Conservation (phyloP, 2,797 vertebrate genomes). For the Chrosomus eos region DNA sequence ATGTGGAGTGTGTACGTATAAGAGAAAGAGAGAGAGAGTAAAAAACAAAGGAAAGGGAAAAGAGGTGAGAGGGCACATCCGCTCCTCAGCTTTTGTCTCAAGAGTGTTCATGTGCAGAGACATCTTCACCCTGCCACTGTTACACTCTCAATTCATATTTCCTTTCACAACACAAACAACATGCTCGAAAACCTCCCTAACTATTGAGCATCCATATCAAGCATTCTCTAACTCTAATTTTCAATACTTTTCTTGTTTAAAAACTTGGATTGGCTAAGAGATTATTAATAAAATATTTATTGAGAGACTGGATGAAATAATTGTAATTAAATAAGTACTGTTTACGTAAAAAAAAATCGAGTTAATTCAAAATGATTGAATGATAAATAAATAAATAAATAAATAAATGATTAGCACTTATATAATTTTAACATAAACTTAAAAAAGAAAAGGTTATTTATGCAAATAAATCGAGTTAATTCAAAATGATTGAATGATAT, state of each 20-base stretch:
- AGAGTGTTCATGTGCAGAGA: constrained; percentile 13
- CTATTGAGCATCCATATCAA: neutral
- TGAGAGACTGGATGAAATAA: neutral
- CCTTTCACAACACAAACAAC: neutral
- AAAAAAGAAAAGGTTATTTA: neutral
- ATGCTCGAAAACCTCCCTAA: neutral
- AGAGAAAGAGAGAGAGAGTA: constrained; percentile 8
- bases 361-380: neutral
- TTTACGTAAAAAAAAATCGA: neutral
- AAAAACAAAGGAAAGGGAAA: constrained; percentile 40
- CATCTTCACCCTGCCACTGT: constrained; percentile 3
- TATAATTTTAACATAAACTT: neutral
- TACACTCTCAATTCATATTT: constrained; percentile 15
- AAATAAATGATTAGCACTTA: neutral
- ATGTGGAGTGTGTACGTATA: constrained; percentile 4
- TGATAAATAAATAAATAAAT: neutral
- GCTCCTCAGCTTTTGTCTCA: constrained; percentile 38
- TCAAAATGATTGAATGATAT: neutral
- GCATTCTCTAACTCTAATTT: neutral
- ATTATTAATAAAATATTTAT: neutral
- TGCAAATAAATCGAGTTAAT: neutral
- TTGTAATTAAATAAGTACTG: neutral
- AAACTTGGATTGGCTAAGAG: neutral
- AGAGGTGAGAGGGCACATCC: constrained; percentile 42
- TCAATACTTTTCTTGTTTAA: neutral